Base-by-base conservation (phyloP, 1,140 invertebrate species). In the Eupristina koningsbergeri region DNA sequence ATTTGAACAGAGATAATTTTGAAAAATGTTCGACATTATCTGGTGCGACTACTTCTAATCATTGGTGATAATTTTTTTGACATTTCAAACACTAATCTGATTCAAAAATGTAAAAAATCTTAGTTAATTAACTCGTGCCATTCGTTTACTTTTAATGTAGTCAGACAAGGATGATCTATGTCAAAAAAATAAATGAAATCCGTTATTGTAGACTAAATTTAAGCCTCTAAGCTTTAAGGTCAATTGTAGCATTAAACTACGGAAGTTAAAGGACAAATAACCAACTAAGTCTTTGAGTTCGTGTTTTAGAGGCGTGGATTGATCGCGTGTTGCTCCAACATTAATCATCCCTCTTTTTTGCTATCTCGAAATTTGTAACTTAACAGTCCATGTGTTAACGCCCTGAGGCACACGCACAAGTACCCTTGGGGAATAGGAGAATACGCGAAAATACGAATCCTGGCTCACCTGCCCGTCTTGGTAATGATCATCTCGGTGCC, bases 401-500 rank as follows among this genome's bases (percentile, higher is more conserved):
- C 45, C 3, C n/a, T n/a, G n/a, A 26, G 5, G n/a, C 41, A 13
- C 26, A 13, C 73, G n/a, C 67, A 34, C 61, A 6, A 3, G 13
- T 15, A 19, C 34, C 39, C 19, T 45, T 34, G 31, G 19, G 22
- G 22, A 34, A 34, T 6, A 15, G 31, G 64, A 67, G 64, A 19
- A 58, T 13, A 22, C 22, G 53, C 53, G 13, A 58, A 19, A 13
- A 58, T 22, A 26, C 53, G 22, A 41, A 41, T 41, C 41, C 13
- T 13, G 29, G 0, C 94, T 94, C 93, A 99, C 98, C 98, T 96
- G 92, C 98, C 98, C 85, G 97, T 98, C 93, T 99, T 99, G 26
- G 98, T 99, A 91, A 99, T 99, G 92, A 99, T 99, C 98, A 99
- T 99, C 91, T 99, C 98, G 0, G 98, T 99, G 84, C 97, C 97